Conservation (phyloP, 2,797 vertebrate species). For the Mormyrops attenuatus region DNA sequence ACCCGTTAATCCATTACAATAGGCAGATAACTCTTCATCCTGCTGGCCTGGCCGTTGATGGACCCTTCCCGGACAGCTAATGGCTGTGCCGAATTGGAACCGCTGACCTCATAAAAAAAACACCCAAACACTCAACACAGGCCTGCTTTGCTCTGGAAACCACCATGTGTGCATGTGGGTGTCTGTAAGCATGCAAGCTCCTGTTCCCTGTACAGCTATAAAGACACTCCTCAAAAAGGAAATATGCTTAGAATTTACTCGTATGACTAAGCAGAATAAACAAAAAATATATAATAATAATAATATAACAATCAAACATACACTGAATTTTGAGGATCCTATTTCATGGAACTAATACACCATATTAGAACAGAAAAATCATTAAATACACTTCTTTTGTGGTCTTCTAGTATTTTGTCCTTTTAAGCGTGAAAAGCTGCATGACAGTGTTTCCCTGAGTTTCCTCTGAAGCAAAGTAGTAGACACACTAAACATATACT, state of each 20-base stretch:
- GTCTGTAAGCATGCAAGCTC: background rate
- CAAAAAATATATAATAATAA: background rate
- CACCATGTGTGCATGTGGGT: background rate
- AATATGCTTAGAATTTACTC: background rate
- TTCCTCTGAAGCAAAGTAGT: background rate
- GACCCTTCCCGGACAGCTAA: conserved; percentile 54
- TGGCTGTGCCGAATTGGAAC: conserved; percentile 60
- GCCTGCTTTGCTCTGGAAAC: conserved; percentile 15
- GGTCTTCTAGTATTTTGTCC: background rate
- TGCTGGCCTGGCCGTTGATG: conserved; percentile 28
- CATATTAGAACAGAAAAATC: background rate
- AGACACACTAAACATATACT: conserved; percentile 29
- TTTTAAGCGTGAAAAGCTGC: background rate
- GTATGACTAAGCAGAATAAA: background rate
- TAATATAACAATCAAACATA: background rate
- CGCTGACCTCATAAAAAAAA: conserved; percentile 60
- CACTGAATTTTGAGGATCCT: background rate
- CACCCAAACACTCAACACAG: conserved; percentile 61
- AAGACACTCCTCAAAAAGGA: background rate
- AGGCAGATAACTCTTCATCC: conserved; percentile 35
- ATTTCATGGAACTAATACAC: background rate
- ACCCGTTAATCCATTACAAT: conserved; percentile 39
- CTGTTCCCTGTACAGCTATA: background rate
- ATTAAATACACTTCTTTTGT: background rate
- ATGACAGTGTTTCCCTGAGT: background rate